Evolutionary conservation across 1,140 invertebrate species (phyloP).

Genomic region (Calephelis virginiensis): DNA sequence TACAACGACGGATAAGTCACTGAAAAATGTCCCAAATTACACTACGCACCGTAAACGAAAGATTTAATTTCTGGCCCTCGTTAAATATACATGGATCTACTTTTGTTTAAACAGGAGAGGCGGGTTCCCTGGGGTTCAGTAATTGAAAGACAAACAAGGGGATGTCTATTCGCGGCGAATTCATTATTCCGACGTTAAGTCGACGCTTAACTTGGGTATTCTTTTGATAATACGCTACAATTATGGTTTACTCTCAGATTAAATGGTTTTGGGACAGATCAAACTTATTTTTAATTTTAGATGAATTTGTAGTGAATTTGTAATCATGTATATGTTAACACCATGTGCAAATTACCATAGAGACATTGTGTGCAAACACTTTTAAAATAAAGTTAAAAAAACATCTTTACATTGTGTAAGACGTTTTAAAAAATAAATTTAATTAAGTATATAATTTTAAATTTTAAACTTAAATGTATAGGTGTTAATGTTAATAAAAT

Average conservation of each 20-base stretch:
- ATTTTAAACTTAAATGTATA: too few relatives aligned
- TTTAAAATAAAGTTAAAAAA: too few relatives aligned
- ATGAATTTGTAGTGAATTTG: too few relatives aligned
- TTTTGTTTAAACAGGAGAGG: slow-evolving; percentile 53
- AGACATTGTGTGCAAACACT: too few relatives aligned
- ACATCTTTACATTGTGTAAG: too few relatives aligned
- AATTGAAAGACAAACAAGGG: slow-evolving; percentile 72
- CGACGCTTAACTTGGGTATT: slow-evolving; percentile 35
- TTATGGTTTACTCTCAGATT: slow-evolving; percentile 11
- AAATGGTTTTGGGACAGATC: too few relatives aligned
- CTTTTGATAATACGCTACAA: slow-evolving; percentile 19
- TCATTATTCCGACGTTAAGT: slow-evolving; percentile 69
- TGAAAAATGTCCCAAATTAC: slow-evolving; percentile 9
- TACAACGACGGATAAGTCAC: background rate
- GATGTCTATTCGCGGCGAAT: slow-evolving; percentile 40
- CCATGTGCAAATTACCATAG: too few relatives aligned
- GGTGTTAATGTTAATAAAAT: too few relatives aligned
- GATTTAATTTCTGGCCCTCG: slow-evolving; percentile 63
- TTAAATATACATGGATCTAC: slow-evolving; percentile 59
- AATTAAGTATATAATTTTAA: too few relatives aligned
- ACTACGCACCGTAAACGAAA: slow-evolving; percentile 34
- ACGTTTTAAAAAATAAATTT: too few relatives aligned
- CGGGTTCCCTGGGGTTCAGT: slow-evolving; percentile 41
- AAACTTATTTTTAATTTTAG: too few relatives aligned
- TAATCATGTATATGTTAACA: too few relatives aligned